Base-by-base conservation (phyloP, 2,113 vertebrate species). In the Gasterosteus nipponicus region DNA sequence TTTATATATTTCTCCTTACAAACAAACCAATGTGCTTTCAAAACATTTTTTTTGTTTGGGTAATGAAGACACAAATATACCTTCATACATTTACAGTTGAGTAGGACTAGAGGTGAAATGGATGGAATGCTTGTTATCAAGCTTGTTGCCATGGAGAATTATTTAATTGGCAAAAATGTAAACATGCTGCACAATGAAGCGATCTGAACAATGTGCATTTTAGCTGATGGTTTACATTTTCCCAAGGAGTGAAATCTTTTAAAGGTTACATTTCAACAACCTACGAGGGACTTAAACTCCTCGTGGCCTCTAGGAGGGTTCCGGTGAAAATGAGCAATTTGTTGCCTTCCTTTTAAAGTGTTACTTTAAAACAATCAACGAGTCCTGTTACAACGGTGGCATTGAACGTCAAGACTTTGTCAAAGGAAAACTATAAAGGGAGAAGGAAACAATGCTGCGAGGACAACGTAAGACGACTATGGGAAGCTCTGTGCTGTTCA, bases 401-500 rank as follows among this genome's bases (percentile, higher is more conserved):
- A 49, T 1, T 33, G 31, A 72, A 58, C 57, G 19, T 47, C 10
- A 31, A 42, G 29, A 61, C 68, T 46, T 11, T 19, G 7, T 57
- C 6, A 39, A 78, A 62, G 49, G 5, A 58, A 62, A 69, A 31
- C n/a, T 71, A 42, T 18, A 44, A 61, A 12, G 16, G 0, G 2
- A 38, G 19, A 16, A 41, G 44, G 54, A 61, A 42, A 22, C n/a
- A 46, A 39, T 41, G 35, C 1, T 9, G 2, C 3, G 14, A 41
- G 54, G 22, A 26, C 22, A 26, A 26, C 1, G 22, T 26, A 75
- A 18, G 14, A 47, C 44, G 46, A 14, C 0, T 4, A 39, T 11
- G 1, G 1, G 26, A 72, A 71, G 67, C 66, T 66, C 60, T 56
- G 19, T n/a, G 39, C n/a, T 67, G 22, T 56, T 70, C 39, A 39